Evolutionary conservation across 2,113 vertebrate species (phyloP), one percentile per base, ranked within the genome.

Genomic region (Silurus glanis): DNA sequence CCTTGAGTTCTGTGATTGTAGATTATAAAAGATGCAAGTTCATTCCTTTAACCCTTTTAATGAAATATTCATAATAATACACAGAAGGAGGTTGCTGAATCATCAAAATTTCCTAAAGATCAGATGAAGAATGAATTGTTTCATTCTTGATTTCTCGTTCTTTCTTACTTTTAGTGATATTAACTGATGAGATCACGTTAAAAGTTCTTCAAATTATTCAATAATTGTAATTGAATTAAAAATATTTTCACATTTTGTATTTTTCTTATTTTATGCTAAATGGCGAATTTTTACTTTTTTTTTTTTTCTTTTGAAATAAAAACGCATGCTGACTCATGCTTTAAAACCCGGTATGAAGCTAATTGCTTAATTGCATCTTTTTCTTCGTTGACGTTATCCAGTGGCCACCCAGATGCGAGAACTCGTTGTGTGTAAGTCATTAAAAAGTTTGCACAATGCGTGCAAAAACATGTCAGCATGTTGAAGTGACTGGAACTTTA

Each of bases 391-490:
- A 25, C 10, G 59, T 17, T 59, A 51, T 61, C 85, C 4, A 45
- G 21, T 79, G 71, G 49, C 64, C 87, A 88, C 89, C 85, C 87
- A 88, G 82, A 87, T 71, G 45, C 67, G 61, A 66, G 51, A 28
- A 45, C 28, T 59, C 51, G 25, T 81, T 88, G 89, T 88, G 76
- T 88, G 83, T 16, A 5, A 55, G 72, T 23, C 51, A 55, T 64
- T 49, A 56, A 69, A 37, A 78, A 21, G 59, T 58, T 28, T 53
- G 69, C 51, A 55, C 21, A 66, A 25, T 64, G 74, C 62, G 58
- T 83, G 64, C n/a, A 16, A 53, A 85, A 66, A 87, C 79, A 74
- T 75, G 49, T n/a, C 79, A 6, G 61, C 49, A 67, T 84, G 56
- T 87, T 72, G 51, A 67, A 56, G 16, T 59, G 56, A 64, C 79